Evolutionary conservation across 2,797 vertebrate genomes (phyloP).

Genomic region (Squalus acanthias): DNA sequence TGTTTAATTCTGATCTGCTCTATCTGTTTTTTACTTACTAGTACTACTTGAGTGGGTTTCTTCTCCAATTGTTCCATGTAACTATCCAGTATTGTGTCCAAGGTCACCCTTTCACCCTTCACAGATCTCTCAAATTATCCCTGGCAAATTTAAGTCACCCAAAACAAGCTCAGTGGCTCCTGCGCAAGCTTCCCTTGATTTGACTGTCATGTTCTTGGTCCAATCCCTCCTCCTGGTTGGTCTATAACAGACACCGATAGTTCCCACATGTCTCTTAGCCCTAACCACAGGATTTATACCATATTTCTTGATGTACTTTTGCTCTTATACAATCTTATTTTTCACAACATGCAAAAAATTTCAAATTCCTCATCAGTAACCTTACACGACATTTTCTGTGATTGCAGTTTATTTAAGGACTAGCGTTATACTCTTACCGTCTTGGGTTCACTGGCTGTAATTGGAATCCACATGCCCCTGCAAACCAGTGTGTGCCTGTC

Average conservation of each 20-base stretch:
- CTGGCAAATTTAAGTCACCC: not conserved
- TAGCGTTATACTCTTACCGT: not conserved
- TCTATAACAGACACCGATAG: not conserved
- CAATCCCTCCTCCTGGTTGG: not conserved
- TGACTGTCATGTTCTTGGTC: no score
- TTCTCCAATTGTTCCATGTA: not conserved
- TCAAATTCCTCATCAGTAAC: not conserved
- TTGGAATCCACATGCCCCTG: not conserved
- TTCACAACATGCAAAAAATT: not conserved
- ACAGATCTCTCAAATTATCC: not conserved
- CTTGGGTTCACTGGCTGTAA: not conserved
- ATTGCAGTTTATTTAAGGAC: not conserved
- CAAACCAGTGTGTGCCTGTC: not conserved
- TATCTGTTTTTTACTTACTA: not conserved
- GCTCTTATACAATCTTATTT: not conserved
- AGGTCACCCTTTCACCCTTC: not conserved
- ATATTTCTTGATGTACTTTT: not conserved
- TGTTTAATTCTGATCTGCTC: not conserved
- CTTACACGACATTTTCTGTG: not conserved
- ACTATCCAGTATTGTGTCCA: not conserved
- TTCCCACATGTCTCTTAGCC: not conserved
- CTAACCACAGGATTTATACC: not conserved
- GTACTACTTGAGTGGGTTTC: not conserved
- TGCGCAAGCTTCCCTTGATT: not conserved
- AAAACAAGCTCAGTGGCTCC: not conserved